Evolutionary conservation across 2,888 invertebrate species (phyloP), one percentile per base, ranked within the genome.

Genomic region (Machimus rusticus): DNA sequence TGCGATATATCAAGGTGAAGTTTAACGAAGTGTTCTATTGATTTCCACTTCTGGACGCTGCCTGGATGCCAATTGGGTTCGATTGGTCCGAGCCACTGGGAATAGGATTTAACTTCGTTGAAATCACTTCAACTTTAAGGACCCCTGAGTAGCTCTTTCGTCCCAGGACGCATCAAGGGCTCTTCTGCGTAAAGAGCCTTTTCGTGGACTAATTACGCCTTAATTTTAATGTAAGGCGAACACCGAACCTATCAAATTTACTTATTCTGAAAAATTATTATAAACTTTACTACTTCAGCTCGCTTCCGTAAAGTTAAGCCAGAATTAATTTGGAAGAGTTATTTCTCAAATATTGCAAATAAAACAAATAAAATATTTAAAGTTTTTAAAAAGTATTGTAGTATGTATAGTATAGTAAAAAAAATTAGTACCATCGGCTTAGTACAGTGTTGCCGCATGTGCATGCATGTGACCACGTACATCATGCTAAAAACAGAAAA

Each of bases 1-100:
- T 74, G 74, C 34, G 31, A 74, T 74, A 74, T 74, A 74, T 74
- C 74, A 74, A 74, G 74, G 74, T 74, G 28, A 74, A 74, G 74
- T 74, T 74, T 74, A 74, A 74, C 34, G 23, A 74, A 74, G 74
- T 74, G 74, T 74, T 74, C 14, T 74, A 74, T 74, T 74, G 74
- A 74, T 74, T 74, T 74, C 28, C 74, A 74, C 34, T 34, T 74
- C 74, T 51, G 51, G n/a, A 51, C n/a, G 51, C n/a, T 51, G 51
- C 51, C 51, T 19, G 51, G 51, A 51, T 51, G 51, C n/a, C 51
- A 51, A 51, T 51, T 51, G 51, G 51, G 51, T 51, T 51, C 51
- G n/a, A 51, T n/a, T 51, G 51, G 51, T 16, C 51, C 19, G 51
- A 51, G n/a, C 51, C 51, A n/a, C 16, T 51, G n/a, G 51, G n/a